A percentile compares a stretch with the other conserved stretches of the same genome.
Conservation (phyloP, 2,113 vertebrate species). For the Scophthalmus maximus region DNA sequence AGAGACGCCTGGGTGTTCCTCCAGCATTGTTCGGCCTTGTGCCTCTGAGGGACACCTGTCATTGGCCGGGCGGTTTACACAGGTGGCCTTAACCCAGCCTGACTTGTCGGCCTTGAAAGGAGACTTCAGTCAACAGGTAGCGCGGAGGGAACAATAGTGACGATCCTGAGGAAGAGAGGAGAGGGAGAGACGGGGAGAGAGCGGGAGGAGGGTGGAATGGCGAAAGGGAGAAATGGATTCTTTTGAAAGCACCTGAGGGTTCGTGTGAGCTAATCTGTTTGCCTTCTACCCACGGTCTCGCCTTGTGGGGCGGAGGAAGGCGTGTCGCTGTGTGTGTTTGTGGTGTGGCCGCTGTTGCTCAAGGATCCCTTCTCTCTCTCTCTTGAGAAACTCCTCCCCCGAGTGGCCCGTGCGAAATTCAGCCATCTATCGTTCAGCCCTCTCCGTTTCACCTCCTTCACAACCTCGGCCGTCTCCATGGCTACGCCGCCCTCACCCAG, state of each 20-base stretch:
- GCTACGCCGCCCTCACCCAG: slow-evolving; percentile 15
- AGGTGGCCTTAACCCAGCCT: slow-evolving; percentile 68
- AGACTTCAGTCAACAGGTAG: slow-evolving; percentile 75
- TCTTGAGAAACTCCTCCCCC: slow-evolving; percentile 30
- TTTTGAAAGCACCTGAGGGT: slow-evolving; percentile 70
- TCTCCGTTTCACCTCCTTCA: slow-evolving; percentile 41
- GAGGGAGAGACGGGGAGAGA: slow-evolving; percentile 10
- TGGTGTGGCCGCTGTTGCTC: slow-evolving; percentile 42
- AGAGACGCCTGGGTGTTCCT: slow-evolving; percentile 73
- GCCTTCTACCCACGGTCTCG: slow-evolving; percentile 53
- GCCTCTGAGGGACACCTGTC: slow-evolving; percentile 78
- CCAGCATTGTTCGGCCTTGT: slow-evolving; percentile 66
- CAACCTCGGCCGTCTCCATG: slow-evolving; percentile 52
- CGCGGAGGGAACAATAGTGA: slow-evolving; percentile 60
- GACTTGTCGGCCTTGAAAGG: slow-evolving; percentile 68
- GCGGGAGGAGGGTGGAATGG: slow-evolving; percentile 47
- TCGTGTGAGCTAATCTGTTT: slow-evolving; percentile 77
- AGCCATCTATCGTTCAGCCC: slow-evolving; percentile 32
- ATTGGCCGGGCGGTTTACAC: slow-evolving; percentile 72
- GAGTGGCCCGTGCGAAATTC: slow-evolving; percentile 27
- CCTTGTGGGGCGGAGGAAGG: slow-evolving; percentile 58
- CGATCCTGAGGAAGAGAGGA: slow-evolving; percentile 47
- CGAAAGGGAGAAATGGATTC: slow-evolving; percentile 54
- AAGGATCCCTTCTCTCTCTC: slow-evolving; percentile 34
- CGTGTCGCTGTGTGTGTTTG: slow-evolving; percentile 19